A percentile compares a stretch with the other conserved stretches of the same genome.
Conservation (phyloP, 2,888 invertebrate species). For the Allophyes oxyacanthae region DNA sequence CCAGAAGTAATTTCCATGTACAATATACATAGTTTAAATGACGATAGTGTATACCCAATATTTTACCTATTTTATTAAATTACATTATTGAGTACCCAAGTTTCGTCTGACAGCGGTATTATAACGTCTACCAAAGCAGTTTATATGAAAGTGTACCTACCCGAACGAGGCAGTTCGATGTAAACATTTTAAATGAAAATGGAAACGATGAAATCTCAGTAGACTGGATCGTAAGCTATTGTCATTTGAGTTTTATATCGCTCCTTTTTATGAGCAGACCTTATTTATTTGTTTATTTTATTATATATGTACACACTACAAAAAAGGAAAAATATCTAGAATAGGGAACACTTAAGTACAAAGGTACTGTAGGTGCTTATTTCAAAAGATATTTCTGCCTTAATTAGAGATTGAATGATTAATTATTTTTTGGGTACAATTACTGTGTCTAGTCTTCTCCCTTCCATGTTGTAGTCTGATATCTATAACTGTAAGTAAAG, state of each 20-base stretch:
- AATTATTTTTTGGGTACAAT: too few relatives aligned
- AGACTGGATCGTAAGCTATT: slow-evolving; percentile 38
- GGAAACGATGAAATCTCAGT: slow-evolving; percentile 36
- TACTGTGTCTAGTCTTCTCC: too few relatives aligned
- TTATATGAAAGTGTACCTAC: slow-evolving; percentile 30
- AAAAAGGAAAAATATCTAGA: too few relatives aligned
- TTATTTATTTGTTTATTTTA: slow-evolving; percentile 9
- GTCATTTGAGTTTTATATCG: slow-evolving; percentile 20
- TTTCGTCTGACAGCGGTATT: slow-evolving; percentile 9
- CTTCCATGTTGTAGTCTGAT: too few relatives aligned
- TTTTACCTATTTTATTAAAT: too few relatives aligned
- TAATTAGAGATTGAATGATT: too few relatives aligned
- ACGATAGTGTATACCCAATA: background rate
- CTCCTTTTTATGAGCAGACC: slow-evolving; percentile 11
- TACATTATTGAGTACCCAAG: background rate
- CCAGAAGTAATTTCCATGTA: too few relatives aligned
- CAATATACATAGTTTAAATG: background rate
- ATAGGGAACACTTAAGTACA: too few relatives aligned
- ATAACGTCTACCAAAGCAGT: slow-evolving; percentile 17
- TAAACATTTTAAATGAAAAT: slow-evolving; percentile 45
- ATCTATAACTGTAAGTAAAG: too few relatives aligned
- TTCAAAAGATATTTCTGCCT: too few relatives aligned
- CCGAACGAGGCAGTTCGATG: slow-evolving; percentile 24
- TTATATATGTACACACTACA: too few relatives aligned
- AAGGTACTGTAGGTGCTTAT: too few relatives aligned